Percentiles rank a stretch among this genome's conserved stretches.
Conservation (phyloP, 2,888 invertebrate genomes). For the Hofmannophila pseudospretella region DNA sequence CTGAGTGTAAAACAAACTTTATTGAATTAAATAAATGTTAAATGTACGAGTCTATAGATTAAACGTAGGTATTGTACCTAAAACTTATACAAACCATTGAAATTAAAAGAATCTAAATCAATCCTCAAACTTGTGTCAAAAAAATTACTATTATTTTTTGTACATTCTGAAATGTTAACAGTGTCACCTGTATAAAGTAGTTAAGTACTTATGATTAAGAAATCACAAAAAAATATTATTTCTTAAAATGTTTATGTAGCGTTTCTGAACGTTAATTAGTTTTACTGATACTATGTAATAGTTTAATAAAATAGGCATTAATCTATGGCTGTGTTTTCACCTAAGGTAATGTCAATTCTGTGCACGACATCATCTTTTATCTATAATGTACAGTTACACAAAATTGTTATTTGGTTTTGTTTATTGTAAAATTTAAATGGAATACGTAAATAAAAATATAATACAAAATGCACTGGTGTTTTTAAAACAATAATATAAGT, state of each 20-base stretch:
- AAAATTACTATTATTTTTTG: slow-evolving; percentile 42
- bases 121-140: slow-evolving; percentile 27
- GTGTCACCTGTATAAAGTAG: slow-evolving; percentile 11
- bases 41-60: slow-evolving; percentile 10
- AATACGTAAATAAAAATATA: slow-evolving; percentile 69
- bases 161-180: slow-evolving; percentile 34
- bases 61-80: slow-evolving; percentile 8
- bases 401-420: slow-evolving; percentile 48
- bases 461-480: slow-evolving; percentile 21
- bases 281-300: slow-evolving; percentile 22
- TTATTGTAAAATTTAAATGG: slow-evolving; percentile 62
- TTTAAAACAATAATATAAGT: too few relatives aligned
- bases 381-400: slow-evolving; percentile 62
- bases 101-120: slow-evolving; percentile 18
- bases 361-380: slow-evolving; percentile 70
- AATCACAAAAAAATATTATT: slow-evolving; percentile 20
- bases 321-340: slow-evolving; percentile 77
- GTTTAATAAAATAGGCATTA: slow-evolving; percentile 46
- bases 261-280: slow-evolving; percentile 39
- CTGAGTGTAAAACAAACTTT: slow-evolving; percentile 24
- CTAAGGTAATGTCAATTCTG: slow-evolving; percentile 75
- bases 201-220: slow-evolving; percentile 13
- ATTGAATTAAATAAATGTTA: slow-evolving; percentile 1
- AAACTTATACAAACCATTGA: slow-evolving; percentile 18
- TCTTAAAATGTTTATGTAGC: slow-evolving; percentile 26